Evolutionary conservation across 2,797 vertebrate species (phyloP).

Genomic region (Argyrosomus regius): DNA sequence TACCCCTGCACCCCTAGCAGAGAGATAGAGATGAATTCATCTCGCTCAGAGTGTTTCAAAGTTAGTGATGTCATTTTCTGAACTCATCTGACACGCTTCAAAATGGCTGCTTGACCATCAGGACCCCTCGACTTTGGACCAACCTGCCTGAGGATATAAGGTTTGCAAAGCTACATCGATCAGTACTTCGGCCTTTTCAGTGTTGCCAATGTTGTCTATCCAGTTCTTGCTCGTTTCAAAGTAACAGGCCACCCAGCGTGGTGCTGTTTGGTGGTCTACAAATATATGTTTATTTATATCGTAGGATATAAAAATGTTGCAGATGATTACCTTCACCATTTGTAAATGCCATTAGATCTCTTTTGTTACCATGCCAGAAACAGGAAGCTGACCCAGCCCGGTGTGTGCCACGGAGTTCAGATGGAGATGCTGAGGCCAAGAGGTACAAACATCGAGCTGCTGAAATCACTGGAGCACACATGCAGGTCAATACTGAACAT

Average conservation of each 20-base stretch:
- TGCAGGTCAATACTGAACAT: conserved; percentile 69
- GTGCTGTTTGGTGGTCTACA: conserved; percentile 19
- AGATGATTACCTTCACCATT: conserved; percentile 40
- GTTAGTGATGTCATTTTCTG: too few species aligned
- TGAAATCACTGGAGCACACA: conserved; percentile 55
- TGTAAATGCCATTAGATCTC: conserved; percentile 47
- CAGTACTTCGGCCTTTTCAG: too few species aligned
- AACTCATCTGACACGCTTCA: too few species aligned
- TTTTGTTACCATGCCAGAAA: conserved; percentile 41
- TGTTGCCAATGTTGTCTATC: not conserved
- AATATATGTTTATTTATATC: not conserved
- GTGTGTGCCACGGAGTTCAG: conserved; percentile 43
- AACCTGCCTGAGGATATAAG: too few species aligned
- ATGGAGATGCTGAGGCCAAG: conserved; percentile 51
- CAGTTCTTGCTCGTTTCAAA: conserved; percentile 12
- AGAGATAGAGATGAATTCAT: too few species aligned
- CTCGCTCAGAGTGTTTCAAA: too few species aligned
- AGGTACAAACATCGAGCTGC: conserved; percentile 58
- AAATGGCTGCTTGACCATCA: too few species aligned
- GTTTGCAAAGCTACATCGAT: too few species aligned
- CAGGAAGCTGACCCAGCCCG: conserved; percentile 42
- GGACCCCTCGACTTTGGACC: too few species aligned
- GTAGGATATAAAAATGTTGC: conserved; percentile 21
- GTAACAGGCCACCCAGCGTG: conserved; percentile 10
- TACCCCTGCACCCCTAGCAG: too few species aligned